A percentile compares a stretch with the other conserved stretches of the same genome.
These are phyloP conservation scores for Drosophila phalerata DNA, from an alignment of 2,888 invertebrate species.

Conservation along the genomic window DNA sequence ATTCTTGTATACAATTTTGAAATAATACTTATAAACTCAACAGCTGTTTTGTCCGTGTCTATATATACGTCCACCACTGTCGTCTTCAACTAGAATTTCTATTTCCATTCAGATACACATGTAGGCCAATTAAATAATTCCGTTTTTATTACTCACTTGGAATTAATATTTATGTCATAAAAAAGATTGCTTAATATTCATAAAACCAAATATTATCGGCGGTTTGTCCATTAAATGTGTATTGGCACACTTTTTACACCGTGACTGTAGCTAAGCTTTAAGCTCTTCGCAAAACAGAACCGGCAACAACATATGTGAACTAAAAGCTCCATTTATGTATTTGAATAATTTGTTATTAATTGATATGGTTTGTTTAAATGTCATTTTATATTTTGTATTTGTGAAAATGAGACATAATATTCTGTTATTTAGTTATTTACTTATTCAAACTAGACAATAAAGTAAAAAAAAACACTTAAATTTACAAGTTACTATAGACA, in stretches of 20 bases:
- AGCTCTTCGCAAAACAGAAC: slow-evolving; percentile 25
- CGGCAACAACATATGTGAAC: background rate
- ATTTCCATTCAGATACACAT: background rate
- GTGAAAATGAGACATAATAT: too few relatives aligned
- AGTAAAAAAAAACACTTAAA: too few relatives aligned
- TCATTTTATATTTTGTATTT: background rate
- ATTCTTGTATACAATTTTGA: slow-evolving; percentile 56
- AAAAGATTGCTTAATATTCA: slow-evolving; percentile 1
- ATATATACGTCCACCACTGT: slow-evolving; percentile 15
- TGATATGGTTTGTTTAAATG: background rate
- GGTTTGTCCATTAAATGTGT: background rate
- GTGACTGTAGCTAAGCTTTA: slow-evolving; percentile 41
- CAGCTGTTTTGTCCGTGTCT: slow-evolving; percentile 3
- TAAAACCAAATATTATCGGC: background rate
- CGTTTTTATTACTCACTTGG: slow-evolving; percentile 3
- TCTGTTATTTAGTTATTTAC: too few relatives aligned
- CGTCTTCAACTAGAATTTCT: background rate
- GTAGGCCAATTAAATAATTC: background rate
- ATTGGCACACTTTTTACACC: slow-evolving; percentile 16
- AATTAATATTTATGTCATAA: slow-evolving; percentile 2
- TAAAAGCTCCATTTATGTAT: slow-evolving; percentile 2
- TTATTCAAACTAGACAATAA: too few relatives aligned
- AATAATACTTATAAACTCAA: slow-evolving; percentile 13
- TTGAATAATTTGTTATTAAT: background rate
- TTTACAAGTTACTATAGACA: too few relatives aligned